A percentile compares a stretch with the other conserved stretches of the same genome.
phyloP scores from a whole-genome alignment of 2,113 vertebrate species.

The Nerophis ophidion region DNA sequence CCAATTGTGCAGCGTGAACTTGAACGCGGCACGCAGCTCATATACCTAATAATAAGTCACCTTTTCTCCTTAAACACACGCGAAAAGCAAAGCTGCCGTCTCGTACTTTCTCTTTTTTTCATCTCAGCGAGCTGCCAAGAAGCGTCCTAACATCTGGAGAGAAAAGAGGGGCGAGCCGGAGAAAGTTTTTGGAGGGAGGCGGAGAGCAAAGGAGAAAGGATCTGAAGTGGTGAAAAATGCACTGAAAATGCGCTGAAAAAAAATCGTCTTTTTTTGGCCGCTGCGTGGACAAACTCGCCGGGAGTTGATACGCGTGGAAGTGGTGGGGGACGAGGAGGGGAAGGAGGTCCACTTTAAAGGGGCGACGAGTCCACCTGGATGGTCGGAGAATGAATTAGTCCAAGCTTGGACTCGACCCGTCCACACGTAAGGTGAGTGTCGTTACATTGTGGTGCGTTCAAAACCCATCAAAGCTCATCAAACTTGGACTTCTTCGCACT shows the following conservation, averaged over 20 bases:
- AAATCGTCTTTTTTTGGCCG: constrained; percentile 9
- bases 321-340: constrained; percentile 11
- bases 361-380: constrained; percentile 45
- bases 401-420: constrained; percentile 32
- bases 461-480: constrained; percentile 12
- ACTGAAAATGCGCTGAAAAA: constrained; percentile 26
- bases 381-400: constrained; percentile 62
- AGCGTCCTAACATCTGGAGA: constrained; percentile 56
- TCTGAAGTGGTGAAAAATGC: constrained; percentile 45
- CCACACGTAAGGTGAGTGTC: constrained; percentile 58
- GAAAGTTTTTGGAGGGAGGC: constrained; percentile 43
- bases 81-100: constrained; percentile 14
- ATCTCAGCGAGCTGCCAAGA: constrained; percentile 11
- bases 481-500: constrained; percentile 10
- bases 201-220: constrained; percentile 42
- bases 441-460: too few species aligned
- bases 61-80: constrained; percentile 4
- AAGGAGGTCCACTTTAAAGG: constrained; percentile 15
- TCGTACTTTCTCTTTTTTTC: background rate
- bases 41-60: background rate
- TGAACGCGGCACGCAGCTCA: background rate
- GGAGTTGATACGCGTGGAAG: constrained; percentile 20
- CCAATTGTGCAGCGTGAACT: constrained; percentile 46
- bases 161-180: constrained; percentile 50
- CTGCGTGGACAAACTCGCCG: constrained; percentile 8